Evolutionary conservation across 1,140 invertebrate genomes (phyloP).

Genomic region (Temnothorax curvispinosus): DNA sequence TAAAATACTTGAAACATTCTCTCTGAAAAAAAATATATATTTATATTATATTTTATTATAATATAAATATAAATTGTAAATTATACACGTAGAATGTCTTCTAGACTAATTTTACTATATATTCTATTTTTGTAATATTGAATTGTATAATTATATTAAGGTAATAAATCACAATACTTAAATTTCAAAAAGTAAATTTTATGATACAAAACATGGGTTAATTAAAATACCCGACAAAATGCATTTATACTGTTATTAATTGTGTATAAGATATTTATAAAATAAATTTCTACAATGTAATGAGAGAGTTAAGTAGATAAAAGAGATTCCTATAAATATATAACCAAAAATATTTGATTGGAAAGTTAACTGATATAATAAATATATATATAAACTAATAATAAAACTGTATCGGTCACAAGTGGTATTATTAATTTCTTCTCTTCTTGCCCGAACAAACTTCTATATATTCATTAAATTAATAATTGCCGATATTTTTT

Average conservation of each 20-base stretch:
- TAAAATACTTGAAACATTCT: neutral
- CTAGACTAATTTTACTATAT: neutral
- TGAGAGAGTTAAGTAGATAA: neutral
- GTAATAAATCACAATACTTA: constrained; percentile 8
- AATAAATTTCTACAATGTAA: constrained; percentile 6
- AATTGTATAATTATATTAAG: constrained; percentile 16
- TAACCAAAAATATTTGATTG: constrained; percentile 9
- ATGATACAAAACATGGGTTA: neutral
- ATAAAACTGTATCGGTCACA: neutral
- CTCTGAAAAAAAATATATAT: constrained; percentile 6
- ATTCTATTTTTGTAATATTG: neutral
- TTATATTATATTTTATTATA: constrained; percentile 30
- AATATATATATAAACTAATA: neutral
- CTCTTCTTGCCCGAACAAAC: neutral
- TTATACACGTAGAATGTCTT: neutral
- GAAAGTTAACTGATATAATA: neutral
- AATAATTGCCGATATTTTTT: neutral
- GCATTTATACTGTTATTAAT: neutral
- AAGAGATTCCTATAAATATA: neutral
- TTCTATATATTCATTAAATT: neutral
- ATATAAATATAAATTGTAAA: constrained; percentile 18
- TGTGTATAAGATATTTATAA: constrained; percentile 2
- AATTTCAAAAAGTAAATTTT: neutral
- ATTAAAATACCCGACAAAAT: constrained; percentile 1
- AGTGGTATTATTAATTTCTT: neutral